Evolutionary conservation across 1,140 invertebrate species (phyloP), one percentile per base, ranked within the genome.

Genomic region (Drosophila kanapiae): DNA sequence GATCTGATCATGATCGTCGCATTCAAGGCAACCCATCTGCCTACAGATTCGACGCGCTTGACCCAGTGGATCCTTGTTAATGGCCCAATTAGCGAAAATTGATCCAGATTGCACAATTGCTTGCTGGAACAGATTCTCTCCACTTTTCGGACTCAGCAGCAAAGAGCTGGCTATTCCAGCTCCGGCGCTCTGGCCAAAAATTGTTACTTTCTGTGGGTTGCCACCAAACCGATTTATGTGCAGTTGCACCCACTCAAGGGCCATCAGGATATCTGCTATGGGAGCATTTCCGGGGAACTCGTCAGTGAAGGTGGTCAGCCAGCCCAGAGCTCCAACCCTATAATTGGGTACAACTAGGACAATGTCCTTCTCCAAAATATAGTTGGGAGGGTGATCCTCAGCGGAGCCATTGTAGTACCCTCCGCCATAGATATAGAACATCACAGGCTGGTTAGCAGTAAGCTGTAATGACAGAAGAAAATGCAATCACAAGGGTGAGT

Each of bases 331-430:
- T 37, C 94, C 95, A 53, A 96, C 94, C 92, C 97, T 95, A 91
- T 97, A 98, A 91, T 98, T 97, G 0, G 96, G 93, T 1, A 96
- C 96, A 5, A 98, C 96, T 0, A 98, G 93, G 6, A 98, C 93
- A 1, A 97, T 94, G 75, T 97, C 96, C 45, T 95, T 93, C 58
- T 97, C 96, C 1, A 98, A 93, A 1, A 98, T 91, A 80, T 95
- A 95, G 76, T 97, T 95, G 0, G 96, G 95, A 2, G 95, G 95
- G 81, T 96, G 96, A 2, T 94, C 95, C 54, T 94, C 94, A 0
- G 95, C 56, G 1, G 91, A 91, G 18, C 92, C 92, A 69, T 91
- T 91, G 53, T 80, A 82, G 53, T 87, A 93, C 37, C 91, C 86
- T 10, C 94, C 75, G 65, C 93, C 92, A 40, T 93, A 92, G 27